Percentiles rank a stretch among this genome's conserved stretches.
Evolutionary conservation across 2,888 invertebrate genomes (phyloP).

Genomic region (Aspidiotus destructor): DNA sequence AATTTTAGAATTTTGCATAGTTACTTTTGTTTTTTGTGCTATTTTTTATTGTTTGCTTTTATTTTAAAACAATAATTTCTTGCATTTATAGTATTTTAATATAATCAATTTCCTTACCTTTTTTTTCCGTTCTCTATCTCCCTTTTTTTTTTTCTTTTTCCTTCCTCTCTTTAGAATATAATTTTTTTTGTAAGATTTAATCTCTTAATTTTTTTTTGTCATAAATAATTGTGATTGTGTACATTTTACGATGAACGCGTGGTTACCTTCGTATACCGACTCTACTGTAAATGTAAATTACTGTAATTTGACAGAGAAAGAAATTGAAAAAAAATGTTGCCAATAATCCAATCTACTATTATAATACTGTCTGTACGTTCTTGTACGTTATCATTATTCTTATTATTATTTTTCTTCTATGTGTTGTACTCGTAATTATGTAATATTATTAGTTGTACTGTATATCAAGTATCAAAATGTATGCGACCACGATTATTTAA

Average conservation of each 20-base stretch:
- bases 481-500: constrained; percentile 15
- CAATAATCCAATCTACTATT: too few relatives aligned
- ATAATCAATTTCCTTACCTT: constrained; percentile 4
- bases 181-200: constrained; percentile 16
- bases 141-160: constrained; percentile 3
- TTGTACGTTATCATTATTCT: background rate
- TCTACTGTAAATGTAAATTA: constrained; percentile 10
- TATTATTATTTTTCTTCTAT: background rate
- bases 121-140: constrained; percentile 1
- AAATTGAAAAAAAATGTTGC: background rate
- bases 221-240: constrained; percentile 18
- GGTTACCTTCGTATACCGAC: constrained; percentile 16
- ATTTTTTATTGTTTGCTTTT: constrained; percentile 5
- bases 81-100: constrained; percentile 8
- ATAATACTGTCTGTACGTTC: background rate
- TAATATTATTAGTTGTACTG: too few relatives aligned
- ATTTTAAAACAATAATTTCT: background rate
- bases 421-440: background rate
- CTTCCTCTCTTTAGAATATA: constrained; percentile 12
- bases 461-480: background rate
- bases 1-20: constrained; percentile 1
- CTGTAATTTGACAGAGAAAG: background rate
- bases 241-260: constrained; percentile 14
- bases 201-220: constrained; percentile 6
- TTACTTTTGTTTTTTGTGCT: background rate